Evolutionary conservation across 2,888 invertebrate genomes (phyloP).

Genomic region (Acleris laterana): DNA sequence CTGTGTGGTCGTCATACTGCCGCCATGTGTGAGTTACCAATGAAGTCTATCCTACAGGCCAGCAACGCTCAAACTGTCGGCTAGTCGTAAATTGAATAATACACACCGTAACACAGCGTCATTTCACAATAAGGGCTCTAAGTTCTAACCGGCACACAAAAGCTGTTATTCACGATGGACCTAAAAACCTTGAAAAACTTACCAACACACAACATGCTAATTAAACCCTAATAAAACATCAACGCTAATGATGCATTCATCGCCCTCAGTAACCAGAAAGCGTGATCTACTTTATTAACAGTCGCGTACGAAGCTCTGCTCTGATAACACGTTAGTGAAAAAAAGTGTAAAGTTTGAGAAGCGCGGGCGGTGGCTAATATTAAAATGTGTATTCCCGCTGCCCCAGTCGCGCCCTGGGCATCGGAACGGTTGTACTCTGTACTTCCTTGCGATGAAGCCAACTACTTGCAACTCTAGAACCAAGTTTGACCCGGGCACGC

Average conservation of each 20-base stretch:
- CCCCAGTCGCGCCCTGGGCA: slow-evolving; percentile 77
- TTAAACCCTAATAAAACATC: slow-evolving; percentile 50
- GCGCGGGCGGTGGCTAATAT: slow-evolving; percentile 72
- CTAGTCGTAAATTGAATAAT: not conserved
- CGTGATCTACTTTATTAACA: slow-evolving; percentile 43
- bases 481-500: slow-evolving; percentile 56
- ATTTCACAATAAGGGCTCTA: slow-evolving; percentile 41
- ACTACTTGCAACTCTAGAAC: slow-evolving; percentile 59
- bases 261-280: slow-evolving; percentile 48
- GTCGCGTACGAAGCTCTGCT: slow-evolving; percentile 39
- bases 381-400: slow-evolving; percentile 80
- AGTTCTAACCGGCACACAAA: slow-evolving; percentile 15
- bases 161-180: slow-evolving; percentile 16
- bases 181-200: slow-evolving; percentile 53
- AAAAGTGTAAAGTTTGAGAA: slow-evolving; percentile 64
- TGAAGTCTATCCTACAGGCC: slow-evolving; percentile 73
- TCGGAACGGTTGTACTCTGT: slow-evolving; percentile 65
- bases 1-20: slow-evolving; percentile 71
- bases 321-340: slow-evolving; percentile 42
- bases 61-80: slow-evolving; percentile 66
- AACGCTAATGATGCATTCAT: slow-evolving; percentile 55
- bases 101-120: not conserved
- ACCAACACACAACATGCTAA: slow-evolving; percentile 53
- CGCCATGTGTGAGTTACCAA: slow-evolving; percentile 79
- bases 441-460: slow-evolving; percentile 64